Evolutionary conservation across 2,888 invertebrate species (phyloP).

Genomic region (Boloria euphrosyne): DNA sequence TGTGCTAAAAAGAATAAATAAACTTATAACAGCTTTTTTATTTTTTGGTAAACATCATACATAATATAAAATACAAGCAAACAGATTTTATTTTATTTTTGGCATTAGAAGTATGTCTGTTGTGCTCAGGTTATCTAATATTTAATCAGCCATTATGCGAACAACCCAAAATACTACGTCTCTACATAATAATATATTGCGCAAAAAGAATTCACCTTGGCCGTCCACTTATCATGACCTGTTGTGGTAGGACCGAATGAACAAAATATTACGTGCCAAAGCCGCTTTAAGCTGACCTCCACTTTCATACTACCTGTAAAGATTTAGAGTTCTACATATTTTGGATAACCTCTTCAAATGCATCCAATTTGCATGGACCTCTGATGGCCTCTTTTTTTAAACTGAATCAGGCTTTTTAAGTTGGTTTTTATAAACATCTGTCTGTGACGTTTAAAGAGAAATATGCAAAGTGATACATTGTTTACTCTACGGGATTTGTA

Average conservation of each 20-base stretch:
- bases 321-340: not conserved
- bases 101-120: too few species aligned
- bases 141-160: constrained; percentile 3
- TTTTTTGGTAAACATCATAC: too few species aligned
- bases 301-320: not conserved
- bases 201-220: constrained; percentile 48
- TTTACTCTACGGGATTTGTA: not conserved
- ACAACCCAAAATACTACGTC: constrained; percentile 25
- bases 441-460: constrained; percentile 16
- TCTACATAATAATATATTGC: constrained; percentile 38
- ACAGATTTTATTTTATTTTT: too few species aligned
- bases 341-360: constrained; percentile 34
- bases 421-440: constrained; percentile 35
- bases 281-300: constrained; percentile 14
- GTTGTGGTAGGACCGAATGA: constrained; percentile 57
- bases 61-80: too few species aligned
- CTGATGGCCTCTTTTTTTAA: constrained; percentile 21
- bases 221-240: constrained; percentile 45
- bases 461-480: constrained; percentile 30
- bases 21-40: too few species aligned
- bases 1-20: too few species aligned
- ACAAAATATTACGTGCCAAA: constrained; percentile 19
- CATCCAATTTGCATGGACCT: constrained; percentile 45
- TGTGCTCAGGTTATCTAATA: not conserved
- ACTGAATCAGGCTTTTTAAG: constrained; percentile 21